These are phyloP conservation scores for Sebastes oblongus DNA, from an alignment of 2,797 vertebrate species.

Conservation along the genomic window DNA sequence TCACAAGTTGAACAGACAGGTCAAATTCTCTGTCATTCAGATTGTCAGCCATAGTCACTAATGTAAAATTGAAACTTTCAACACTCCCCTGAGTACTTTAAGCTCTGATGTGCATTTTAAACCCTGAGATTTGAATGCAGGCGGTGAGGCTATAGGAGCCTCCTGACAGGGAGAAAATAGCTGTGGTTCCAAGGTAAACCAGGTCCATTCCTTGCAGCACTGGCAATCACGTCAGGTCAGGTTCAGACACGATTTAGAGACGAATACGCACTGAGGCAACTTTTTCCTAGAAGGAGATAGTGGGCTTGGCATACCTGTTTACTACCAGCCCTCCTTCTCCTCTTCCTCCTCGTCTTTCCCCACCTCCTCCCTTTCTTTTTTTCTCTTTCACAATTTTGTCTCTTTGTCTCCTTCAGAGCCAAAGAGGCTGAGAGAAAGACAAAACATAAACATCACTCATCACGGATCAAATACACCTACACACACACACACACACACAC, in stretches of 20 bases:
- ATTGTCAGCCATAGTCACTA: background rate
- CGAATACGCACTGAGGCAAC: slow-evolving; percentile 21
- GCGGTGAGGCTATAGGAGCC: background rate
- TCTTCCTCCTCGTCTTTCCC: background rate
- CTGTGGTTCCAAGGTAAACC: slow-evolving; percentile 49
- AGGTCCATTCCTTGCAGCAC: slow-evolving; percentile 17
- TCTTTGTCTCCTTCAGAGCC: slow-evolving; percentile 25
- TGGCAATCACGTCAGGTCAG: slow-evolving; percentile 46
- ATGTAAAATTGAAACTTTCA: background rate
- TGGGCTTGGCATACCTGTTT: slow-evolving; percentile 31
- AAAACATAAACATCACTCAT: slow-evolving; percentile 46
- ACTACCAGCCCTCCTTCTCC: background rate
- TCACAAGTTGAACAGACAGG: background rate
- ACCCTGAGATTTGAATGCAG: slow-evolving; percentile 1
- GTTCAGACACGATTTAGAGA: slow-evolving; percentile 60
- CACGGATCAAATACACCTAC: slow-evolving; percentile 11
- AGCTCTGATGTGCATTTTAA: background rate
- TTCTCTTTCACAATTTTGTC: background rate
- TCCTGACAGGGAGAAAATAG: slow-evolving; percentile 30
- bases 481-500: slow-evolving; percentile 12
- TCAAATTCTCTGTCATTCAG: background rate
- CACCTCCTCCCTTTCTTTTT: background rate
- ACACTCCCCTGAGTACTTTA: background rate
- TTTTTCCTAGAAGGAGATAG: slow-evolving; percentile 52
- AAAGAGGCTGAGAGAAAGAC: slow-evolving; percentile 25